Base-by-base conservation (phyloP, 2,113 vertebrate genomes). In the Dryoscopus gambensis region DNA sequence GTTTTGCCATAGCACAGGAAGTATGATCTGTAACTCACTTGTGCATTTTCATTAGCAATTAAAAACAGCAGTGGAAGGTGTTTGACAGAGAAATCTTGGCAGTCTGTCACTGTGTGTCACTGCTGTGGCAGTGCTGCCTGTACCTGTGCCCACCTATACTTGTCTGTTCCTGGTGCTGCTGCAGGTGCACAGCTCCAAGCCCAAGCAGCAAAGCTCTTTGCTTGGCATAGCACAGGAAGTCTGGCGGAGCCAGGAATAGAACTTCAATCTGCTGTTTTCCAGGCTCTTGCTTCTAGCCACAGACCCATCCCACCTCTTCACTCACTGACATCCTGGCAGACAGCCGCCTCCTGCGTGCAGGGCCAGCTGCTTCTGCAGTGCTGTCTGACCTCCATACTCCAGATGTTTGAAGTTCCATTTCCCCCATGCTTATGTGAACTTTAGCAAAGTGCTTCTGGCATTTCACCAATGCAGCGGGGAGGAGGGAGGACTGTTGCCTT, bases 391-490 rank as follows among this genome's bases (percentile, higher is more conserved):
- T 90, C 90, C 93, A 89, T 94, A 82, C 91, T 95, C 91, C 95
- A 95, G 90, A 91, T 94, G 78, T 97, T 95, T 96, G 74, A 96
- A 95, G 95, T 96, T 97, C 95, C 89, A 84, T 97, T 97, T 97
- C 84, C 85, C 65, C 30, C 60, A 69, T 89, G 57, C 86, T 93
- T 82, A 55, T 40, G 62, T 94, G 96, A 97, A 94, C 91, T 95
- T 89, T 7, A 84, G 78, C 84, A 64, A 87, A 97, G 63, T 65
- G 86, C 73, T 93, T 78, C 79, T 96, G 87, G 94, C 92, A 95
- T 96, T 97, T 95, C 52, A 93, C 69, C 93, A 97, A n/a, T 94
- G 93, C 88, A 73, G 15, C 0, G 0, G 39, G 37, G 59, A 89
- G 47, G 56, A 89, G 44, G 8, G 35, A 93, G 35, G 33, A 30